phyloP scores from a whole-genome alignment of 2,888 invertebrate species.

The Hetaerina titia region DNA sequence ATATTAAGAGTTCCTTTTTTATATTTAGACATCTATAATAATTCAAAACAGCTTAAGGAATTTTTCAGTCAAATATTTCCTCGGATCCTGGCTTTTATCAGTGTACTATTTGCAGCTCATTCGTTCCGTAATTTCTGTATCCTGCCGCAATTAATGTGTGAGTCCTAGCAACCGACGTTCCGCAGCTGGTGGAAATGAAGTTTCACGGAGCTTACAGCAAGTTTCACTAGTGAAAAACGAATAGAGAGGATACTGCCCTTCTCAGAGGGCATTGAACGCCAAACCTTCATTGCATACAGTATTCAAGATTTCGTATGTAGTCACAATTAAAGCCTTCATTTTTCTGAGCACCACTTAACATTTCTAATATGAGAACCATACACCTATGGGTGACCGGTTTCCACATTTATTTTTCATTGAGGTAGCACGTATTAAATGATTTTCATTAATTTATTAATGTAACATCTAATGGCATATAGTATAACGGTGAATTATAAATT shows the following conservation, averaged over 20 bases:
- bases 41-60: too few species aligned
- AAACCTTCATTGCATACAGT: background rate
- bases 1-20: too few species aligned
- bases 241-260: background rate
- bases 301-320: background rate
- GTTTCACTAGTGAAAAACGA: background rate
- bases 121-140: background rate
- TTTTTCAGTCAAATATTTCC: too few species aligned
- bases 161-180: too few species aligned
- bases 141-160: background rate
- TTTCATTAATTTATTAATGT: too few species aligned
- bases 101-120: background rate
- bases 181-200: background rate
- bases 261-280: background rate
- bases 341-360: background rate
- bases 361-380: background rate
- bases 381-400: too few species aligned
- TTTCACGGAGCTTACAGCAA: background rate
- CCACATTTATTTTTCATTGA: too few species aligned
- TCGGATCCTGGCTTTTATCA: too few species aligned
- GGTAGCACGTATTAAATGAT: too few species aligned
- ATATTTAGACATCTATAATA: too few species aligned
- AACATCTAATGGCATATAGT: too few species aligned
- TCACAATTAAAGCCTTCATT: background rate
- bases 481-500: too few species aligned